Base-by-base conservation (phyloP, 2,113 vertebrate genomes). In the Limanda limanda region DNA sequence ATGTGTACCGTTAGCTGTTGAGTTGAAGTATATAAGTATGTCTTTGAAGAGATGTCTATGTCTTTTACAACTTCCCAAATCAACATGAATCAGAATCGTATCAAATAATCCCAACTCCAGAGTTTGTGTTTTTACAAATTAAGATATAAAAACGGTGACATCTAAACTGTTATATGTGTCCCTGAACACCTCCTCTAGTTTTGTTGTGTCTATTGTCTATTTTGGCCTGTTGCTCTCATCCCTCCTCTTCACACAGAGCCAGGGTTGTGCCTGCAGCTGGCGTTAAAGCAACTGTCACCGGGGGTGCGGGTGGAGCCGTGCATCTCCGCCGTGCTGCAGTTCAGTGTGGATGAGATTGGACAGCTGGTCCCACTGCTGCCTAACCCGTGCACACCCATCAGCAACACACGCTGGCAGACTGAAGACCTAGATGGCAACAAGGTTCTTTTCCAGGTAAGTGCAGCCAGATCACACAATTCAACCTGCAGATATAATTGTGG, bases 291-390 rank as follows among this genome's bases (percentile, higher is more conserved):
- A 93, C 81, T 99, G 83, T 94, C 97, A 3, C 63, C 90, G 0
- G 97, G 96, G 0, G 88, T 93, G 47, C 80, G 88, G 0, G 95
- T 95, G 1, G 93, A 97, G 88, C 93, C 94, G 0, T 96, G 94
- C 81, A 92, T 91, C 40, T 94, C 95, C 0, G 91, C 96, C 0
- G 96, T 96, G 47, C 77, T 99, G 69, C 97, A 99, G 94, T 99
- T 99, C 75, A 88, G 70, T 54, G 96, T 98, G 78, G 95, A 91
- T 1, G 96, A 97, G 82, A 96, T 99, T 0, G 98, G 98, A 54
- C 96, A 98, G 78, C 91, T 99, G 1, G 98, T 99, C 42, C 97
- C 98, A 5, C 95, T 99, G 42, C 90, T 99, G 51, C 98, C 98
- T 7, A 95, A 99, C 83, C 96, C 97, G 0, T 99, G 98, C 0